phyloP scores from a whole-genome alignment of 2,113 vertebrate species.

The Protomyctophum bolini region DNA sequence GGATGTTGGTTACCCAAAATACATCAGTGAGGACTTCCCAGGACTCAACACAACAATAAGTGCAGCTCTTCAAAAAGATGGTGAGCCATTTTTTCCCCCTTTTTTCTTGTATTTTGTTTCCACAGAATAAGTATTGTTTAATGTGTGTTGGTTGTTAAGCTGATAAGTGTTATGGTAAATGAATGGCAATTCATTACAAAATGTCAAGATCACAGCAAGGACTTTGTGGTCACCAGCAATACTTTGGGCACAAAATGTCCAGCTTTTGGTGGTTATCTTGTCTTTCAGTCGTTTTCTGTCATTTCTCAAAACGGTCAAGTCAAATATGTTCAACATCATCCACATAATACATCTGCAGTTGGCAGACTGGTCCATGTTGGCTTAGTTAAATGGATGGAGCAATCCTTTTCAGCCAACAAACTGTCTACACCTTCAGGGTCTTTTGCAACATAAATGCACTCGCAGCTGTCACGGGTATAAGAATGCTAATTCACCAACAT shows the following conservation, averaged over 20 bases:
- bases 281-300: no score
- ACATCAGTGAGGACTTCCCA: constrained; percentile 76
- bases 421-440: constrained; percentile 13
- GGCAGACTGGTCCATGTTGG: neutral
- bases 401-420: neutral
- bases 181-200: no score
- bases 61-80: constrained; percentile 73
- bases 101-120: neutral
- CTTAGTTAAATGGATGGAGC: neutral
- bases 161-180: no score
- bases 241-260: no score
- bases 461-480: constrained; percentile 29
- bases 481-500: constrained; percentile 32
- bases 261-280: no score
- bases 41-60: constrained; percentile 70
- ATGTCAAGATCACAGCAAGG: no score
- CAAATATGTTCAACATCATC: neutral
- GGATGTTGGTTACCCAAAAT: constrained; percentile 72
- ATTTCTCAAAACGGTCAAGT: no score
- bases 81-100: constrained; percentile 57
- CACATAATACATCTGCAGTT: neutral
- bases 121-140: neutral
- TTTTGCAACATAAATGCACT: neutral
- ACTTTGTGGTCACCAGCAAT: no score
- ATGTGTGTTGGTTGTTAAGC: no score